Percentiles rank a stretch among this genome's conserved stretches.
These are phyloP conservation scores for Diplolepis rosae DNA, from an alignment of 2,888 invertebrate species.

Conservation along the genomic window DNA sequence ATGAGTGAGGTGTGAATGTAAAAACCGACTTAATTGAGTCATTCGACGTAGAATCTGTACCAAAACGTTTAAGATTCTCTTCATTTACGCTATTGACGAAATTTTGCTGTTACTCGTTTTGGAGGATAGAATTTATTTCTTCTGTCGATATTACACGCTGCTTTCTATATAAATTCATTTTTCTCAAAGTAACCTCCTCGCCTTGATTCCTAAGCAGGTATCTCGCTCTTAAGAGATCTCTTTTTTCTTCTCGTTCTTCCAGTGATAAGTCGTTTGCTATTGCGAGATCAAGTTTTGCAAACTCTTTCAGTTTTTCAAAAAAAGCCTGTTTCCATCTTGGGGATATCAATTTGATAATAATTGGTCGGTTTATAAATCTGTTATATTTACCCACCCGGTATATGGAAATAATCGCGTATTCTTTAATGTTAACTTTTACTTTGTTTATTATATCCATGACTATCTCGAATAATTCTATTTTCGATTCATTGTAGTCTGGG, in stretches of 20 bases:
- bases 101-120: too few relatives aligned
- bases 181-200: neutral
- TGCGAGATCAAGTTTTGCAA: neutral
- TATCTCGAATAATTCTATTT: too few relatives aligned
- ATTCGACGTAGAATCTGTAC: too few relatives aligned
- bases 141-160: too few relatives aligned
- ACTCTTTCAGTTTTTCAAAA: neutral
- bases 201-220: neutral
- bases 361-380: neutral
- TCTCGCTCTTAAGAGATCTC: neutral
- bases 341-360: neutral
- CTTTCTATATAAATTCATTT: neutral
- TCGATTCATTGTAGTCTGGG: too few relatives aligned
- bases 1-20: too few relatives aligned
- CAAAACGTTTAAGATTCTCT: too few relatives aligned
- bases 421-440: neutral
- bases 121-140: too few relatives aligned
- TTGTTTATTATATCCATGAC: neutral
- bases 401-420: neutral
- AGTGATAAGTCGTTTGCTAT: neutral
- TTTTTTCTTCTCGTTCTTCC: neutral
- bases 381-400: neutral
- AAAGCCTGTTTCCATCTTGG: neutral
- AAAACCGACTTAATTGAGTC: too few relatives aligned
- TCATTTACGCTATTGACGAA: too few relatives aligned